These are phyloP conservation scores for Acromyrmex heyeri DNA, from an alignment of 1,140 invertebrate species.

Conservation along the genomic window DNA sequence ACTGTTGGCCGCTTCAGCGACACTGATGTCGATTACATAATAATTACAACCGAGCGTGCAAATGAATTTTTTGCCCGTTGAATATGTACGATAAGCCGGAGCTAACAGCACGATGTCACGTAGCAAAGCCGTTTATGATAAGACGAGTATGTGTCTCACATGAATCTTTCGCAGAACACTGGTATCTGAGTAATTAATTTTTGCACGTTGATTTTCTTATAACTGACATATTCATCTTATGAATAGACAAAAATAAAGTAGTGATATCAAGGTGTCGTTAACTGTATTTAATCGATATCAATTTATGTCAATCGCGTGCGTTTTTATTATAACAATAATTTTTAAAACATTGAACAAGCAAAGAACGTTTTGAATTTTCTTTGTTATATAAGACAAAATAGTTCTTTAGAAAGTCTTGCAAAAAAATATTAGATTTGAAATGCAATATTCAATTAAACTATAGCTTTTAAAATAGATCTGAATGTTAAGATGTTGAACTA, in stretches of 20 bases:
- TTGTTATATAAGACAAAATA: not conserved
- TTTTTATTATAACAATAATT: not conserved
- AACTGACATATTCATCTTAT: not conserved
- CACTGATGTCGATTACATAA: slow-evolving; percentile 52
- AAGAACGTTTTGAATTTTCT: not conserved
- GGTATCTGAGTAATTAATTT: slow-evolving; percentile 25
- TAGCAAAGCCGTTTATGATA: slow-evolving; percentile 25
- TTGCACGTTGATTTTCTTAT: not conserved
- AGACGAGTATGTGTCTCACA: not conserved
- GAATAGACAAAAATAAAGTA: not conserved
- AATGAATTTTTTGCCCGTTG: slow-evolving; percentile 44
- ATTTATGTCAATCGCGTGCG: not conserved
- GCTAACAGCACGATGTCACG: slow-evolving; percentile 13
- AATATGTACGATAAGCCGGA: slow-evolving; percentile 12
- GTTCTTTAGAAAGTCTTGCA: not conserved
- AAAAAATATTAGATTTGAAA: slow-evolving; percentile 1
- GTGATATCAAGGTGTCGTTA: not conserved
- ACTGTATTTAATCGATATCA: not conserved
- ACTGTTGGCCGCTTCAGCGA: slow-evolving; percentile 25
- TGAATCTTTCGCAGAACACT: slow-evolving; percentile 15
- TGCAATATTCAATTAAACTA: not conserved
- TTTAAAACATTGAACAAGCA: not conserved
- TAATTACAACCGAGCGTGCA: slow-evolving; percentile 50
- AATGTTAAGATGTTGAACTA: too few relatives aligned
- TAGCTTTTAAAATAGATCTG: too few relatives aligned